Conservation (phyloP, 35 echinoderm and acorn worm genomes). For the Eucidaris tribuloides region DNA sequence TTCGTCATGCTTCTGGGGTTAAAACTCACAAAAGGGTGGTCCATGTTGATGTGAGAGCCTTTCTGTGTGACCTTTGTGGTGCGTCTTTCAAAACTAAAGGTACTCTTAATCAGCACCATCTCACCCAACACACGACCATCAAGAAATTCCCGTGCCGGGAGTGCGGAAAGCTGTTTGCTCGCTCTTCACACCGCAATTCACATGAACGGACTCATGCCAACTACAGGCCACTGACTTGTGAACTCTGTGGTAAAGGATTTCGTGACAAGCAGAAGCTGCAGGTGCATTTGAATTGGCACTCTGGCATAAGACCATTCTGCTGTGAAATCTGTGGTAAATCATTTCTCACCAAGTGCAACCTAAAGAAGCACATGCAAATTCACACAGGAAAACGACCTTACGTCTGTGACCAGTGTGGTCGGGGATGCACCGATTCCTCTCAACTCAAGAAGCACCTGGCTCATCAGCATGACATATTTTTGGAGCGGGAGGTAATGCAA, state of each 20-base stretch:
- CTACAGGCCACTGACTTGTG: background rate
- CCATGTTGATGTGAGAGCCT: background rate
- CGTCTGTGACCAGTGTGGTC: constrained; percentile 4
- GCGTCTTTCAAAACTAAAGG: background rate
- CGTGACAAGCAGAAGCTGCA: constrained; percentile 1
- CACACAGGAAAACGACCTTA: constrained; percentile 11
- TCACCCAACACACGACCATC: background rate
- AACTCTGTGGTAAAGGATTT: constrained; percentile 12
- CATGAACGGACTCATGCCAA: background rate
- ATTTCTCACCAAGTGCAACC: background rate
- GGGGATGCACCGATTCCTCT: constrained; percentile 1
- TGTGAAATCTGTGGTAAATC: background rate
- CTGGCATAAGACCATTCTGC: background rate
- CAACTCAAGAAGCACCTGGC: constrained; percentile 29
- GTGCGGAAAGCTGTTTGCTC: constrained; percentile 6
- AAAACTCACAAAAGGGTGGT: background rate
- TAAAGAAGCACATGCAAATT: constrained; percentile 3
- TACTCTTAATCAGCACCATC: constrained; percentile 16
- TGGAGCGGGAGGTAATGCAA: too few species aligned
- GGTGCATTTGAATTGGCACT: constrained; percentile 17
- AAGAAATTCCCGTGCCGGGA: constrained; percentile 15
- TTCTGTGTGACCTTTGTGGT: constrained; percentile 10
- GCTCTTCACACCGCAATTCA: constrained; percentile 1
- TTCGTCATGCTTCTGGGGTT: background rate
- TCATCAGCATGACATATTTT: too few species aligned